Evolutionary conservation across 2,797 vertebrate species (phyloP), one percentile per base, ranked within the genome.

Genomic region (Xiphophorus birchmanni): DNA sequence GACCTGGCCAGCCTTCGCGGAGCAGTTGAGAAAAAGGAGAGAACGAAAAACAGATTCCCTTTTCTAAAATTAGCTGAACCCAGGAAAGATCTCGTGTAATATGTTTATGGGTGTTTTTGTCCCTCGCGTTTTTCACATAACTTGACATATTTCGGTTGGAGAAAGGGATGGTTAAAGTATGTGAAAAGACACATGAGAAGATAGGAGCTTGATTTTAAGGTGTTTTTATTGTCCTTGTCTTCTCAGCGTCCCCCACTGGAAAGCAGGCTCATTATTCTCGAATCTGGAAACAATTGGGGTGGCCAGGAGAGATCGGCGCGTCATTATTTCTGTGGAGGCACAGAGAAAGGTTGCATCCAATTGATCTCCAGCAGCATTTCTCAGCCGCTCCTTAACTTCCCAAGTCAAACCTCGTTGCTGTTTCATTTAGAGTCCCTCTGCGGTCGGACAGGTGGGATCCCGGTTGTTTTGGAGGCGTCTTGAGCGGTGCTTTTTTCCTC

Each of bases 21-120:
- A 76, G 74, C 42, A 74, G 42, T 44, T 35, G 23, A 54, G 52
- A 72, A 76, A 67, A 58, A 73, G 18, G 52, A 35, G 58, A 60
- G 58, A 35, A 73, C 32, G 67, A 37, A 82, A 81, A 77, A 54
- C 37, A 76, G 47, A 83, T 83, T 74, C 84, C 69, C 67, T n/a
- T 84, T 81, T 84, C 84, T 87, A 89, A 82, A 87, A 90, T 71
- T 84, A 88, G 83, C 81, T 48, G 56, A 5, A 81, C 60, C 52
- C 47, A 76, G 63, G 69, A 60, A 65, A 73, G 48, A 18, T 60
- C 40, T 67, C 63, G 71, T 71, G 11, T 47, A 45, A 29, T 76
- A 65, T 82, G 26, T 81, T 72, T 76, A 45, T 63, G 74, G 37
- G 71, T 0, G 42, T n/a, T 47, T n/a, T 10, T 23, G 10, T 10